Conservation (phyloP, 2,113 vertebrate genomes). For the Phalacrocorax carbo region DNA sequence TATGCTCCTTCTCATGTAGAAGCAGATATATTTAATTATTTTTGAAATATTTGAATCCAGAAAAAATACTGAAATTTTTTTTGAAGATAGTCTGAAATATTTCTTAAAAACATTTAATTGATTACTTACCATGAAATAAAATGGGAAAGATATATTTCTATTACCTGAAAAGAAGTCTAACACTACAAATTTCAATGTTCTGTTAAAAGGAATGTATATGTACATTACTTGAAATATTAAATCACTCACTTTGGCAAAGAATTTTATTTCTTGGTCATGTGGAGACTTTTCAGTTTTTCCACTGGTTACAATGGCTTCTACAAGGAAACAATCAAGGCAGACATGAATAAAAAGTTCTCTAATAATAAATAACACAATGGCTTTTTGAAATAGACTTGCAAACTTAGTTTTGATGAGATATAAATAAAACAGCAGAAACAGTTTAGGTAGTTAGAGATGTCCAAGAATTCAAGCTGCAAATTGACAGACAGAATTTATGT, state of each 20-base stretch:
- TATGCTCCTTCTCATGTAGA: neutral
- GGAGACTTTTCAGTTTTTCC: constrained; percentile 94
- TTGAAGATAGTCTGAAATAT: neutral
- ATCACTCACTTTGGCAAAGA: constrained; percentile 94
- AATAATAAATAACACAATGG: neutral
- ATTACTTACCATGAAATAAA: neutral
- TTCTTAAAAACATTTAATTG: neutral
- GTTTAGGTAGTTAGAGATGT: neutral
- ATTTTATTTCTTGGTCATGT: constrained; percentile 98
- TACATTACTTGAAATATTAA: neutral
- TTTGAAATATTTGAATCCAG: neutral
- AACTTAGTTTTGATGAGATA: neutral
- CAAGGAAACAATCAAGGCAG: constrained; percentile 38
- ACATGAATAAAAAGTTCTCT: neutral
- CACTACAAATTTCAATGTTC: neutral
- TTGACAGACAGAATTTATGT: neutral
- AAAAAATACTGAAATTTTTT: neutral
- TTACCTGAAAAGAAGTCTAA: neutral
- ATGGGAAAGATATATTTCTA: neutral
- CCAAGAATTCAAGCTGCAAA: neutral
- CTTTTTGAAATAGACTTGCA: neutral
- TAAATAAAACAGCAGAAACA: neutral
- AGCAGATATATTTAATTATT: neutral
- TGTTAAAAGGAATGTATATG: neutral
- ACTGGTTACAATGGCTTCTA: constrained; percentile 92